Conservation (phyloP, 1,140 invertebrate species). For the Rhagoletis pomonella region DNA sequence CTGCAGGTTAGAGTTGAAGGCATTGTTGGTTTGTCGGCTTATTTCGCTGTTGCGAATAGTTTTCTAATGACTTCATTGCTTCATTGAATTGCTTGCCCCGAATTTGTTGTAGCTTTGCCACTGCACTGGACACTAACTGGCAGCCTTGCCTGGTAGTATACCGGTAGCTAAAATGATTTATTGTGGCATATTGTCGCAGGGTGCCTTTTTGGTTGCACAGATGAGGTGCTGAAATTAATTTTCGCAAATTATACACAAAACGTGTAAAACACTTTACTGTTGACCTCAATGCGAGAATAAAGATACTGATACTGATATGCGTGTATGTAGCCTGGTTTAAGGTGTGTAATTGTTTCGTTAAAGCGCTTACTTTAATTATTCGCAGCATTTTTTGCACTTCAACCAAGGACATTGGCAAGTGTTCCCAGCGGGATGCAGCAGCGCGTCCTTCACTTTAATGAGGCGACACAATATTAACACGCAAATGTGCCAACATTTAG, state of each 20-base stretch:
- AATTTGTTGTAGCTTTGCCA: constrained; percentile 42
- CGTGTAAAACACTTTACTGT: neutral
- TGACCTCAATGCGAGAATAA: constrained; percentile 6
- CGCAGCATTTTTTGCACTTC: neutral
- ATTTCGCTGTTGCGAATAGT: constrained; percentile 36
- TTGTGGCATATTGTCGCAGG: constrained; percentile 26
- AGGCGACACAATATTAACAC: constrained; percentile 22
- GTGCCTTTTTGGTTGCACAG: neutral
- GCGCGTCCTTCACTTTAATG: constrained; percentile 12
- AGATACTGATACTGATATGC: neutral
- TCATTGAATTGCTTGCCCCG: constrained; percentile 38
- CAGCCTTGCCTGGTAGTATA: neutral
- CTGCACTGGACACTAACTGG: neutral
- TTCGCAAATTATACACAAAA: neutral
- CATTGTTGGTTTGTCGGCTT: neutral
- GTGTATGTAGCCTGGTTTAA: neutral
- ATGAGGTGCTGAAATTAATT: constrained; percentile 34
- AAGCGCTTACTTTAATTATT: constrained; percentile 43
- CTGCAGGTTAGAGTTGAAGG: neutral
- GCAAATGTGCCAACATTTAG: neutral
- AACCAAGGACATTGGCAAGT: constrained; percentile 5
- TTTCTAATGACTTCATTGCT: constrained; percentile 50
- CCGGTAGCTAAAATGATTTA: constrained; percentile 31
- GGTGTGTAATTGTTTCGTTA: constrained; percentile 32
- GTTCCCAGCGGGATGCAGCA: constrained; percentile 9